Evolutionary conservation across 2,113 vertebrate genomes (phyloP), one percentile per base, ranked within the genome.

Genomic region (Psephotus haematonotus): DNA sequence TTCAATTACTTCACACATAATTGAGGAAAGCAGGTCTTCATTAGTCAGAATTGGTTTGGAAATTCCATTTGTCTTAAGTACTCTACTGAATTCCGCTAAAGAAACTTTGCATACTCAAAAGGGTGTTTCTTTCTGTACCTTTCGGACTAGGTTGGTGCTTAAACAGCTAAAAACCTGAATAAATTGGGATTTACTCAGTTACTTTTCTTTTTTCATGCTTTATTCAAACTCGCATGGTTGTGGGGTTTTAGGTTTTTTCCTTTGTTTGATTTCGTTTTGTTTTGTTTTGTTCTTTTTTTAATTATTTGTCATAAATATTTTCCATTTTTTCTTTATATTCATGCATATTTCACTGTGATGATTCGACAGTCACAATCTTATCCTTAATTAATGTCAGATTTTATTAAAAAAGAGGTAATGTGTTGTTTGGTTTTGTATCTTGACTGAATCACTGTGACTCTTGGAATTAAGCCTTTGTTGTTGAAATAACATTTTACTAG

Each of bases 401-500:
- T 86, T 50, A 78, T 71, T 37, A 4, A 75, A 78, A 87, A 23
- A 27, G 7, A 19, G 3, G 6, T n/a, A 64, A 67, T 9, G 8
- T 33, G 10, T 10, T 43, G 11, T 49, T 92, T 70, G 31, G 4
- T 81, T 96, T 84, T 35, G 9, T 46, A 44, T 82, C 35, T 63
- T 92, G 39, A 25, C 44, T 76, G 50, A 68, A 60, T 76, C 43
- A 43, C 19, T 76, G 46, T 70, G 70, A 49, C 12, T 79, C 20
- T 59, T 84, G 70, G 35, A 82, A 71, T 67, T 37, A 71, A 70
- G 10, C 50, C 18, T 90, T 27, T 3, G 2, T 16, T 46, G 27
- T 85, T 65, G 49, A 86, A 96, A 55, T 75, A 78, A 27, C 17
- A n/a, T 88, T 94, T 92, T 85, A 47, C 65, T 11, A 35, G 46